Evolutionary conservation across 2,113 vertebrate genomes (phyloP).

Genomic region (Theristicus caerulescens): DNA sequence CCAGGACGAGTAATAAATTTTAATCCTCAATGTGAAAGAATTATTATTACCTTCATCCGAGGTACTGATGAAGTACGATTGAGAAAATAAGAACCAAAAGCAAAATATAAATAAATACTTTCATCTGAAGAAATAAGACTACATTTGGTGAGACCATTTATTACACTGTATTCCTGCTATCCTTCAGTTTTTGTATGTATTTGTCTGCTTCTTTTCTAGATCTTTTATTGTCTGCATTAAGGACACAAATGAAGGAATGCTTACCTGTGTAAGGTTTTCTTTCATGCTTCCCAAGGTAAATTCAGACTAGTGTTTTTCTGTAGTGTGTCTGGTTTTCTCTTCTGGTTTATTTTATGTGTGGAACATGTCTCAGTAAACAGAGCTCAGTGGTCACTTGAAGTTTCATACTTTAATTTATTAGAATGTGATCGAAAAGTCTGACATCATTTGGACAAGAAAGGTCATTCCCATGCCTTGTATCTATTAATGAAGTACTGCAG

Average conservation of each 20-base stretch:
- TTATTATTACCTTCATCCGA: neutral
- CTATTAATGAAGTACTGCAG: neutral
- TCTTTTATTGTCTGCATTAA: neutral
- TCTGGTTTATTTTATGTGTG: neutral
- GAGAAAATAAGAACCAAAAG: neutral
- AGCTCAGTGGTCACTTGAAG: neutral
- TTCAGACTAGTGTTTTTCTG: neutral
- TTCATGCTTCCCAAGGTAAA: neutral
- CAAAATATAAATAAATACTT: neutral
- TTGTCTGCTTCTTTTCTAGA: neutral
- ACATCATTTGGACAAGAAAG: neutral
- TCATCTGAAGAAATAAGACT: neutral
- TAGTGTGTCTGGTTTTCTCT: neutral
- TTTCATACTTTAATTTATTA: neutral
- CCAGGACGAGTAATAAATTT: neutral
- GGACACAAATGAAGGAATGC: neutral
- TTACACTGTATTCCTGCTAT: neutral
- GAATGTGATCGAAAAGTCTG: neutral
- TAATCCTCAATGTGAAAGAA: neutral
- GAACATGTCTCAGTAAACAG: neutral
- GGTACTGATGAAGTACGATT: neutral
- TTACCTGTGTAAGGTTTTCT: neutral
- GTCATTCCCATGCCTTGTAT: neutral
- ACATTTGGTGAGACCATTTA: neutral
- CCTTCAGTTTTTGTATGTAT: neutral